These are phyloP conservation scores for Stenolophus ochropezus DNA, from an alignment of 2,888 invertebrate genomes.

Conservation along the genomic window DNA sequence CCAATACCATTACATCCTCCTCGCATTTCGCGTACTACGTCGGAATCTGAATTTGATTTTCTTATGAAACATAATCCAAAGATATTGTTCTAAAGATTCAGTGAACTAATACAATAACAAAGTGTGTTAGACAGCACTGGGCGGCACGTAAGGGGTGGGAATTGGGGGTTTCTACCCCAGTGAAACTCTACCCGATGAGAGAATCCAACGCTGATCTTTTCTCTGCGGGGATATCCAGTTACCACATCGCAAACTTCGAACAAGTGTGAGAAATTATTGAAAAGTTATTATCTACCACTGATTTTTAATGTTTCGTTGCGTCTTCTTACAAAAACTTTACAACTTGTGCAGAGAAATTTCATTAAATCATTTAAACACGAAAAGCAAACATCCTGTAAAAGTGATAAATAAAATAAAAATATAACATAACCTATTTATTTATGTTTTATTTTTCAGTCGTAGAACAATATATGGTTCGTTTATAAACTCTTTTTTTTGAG, in stretches of 20 bases:
- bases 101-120: constrained; percentile 15
- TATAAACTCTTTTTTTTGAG: too few relatives aligned
- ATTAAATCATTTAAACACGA: neutral
- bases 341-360: neutral
- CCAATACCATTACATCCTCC: neutral
- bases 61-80: neutral
- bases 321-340: neutral
- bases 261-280: constrained; percentile 29
- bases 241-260: neutral
- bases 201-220: constrained; percentile 10
- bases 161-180: neutral
- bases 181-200: constrained; percentile 22
- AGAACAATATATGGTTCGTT: too few relatives aligned
- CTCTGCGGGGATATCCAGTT: constrained; percentile 12
- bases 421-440: too few relatives aligned
- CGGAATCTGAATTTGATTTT: neutral
- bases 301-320: constrained; percentile 1
- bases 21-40: neutral
- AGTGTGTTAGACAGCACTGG: constrained; percentile 18
- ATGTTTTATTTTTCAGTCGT: too few relatives aligned
- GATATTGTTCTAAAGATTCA: constrained; percentile 18
- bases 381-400: neutral
- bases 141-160: constrained; percentile 25
- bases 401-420: too few relatives aligned
- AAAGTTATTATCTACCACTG: constrained; percentile 15